phyloP scores from a whole-genome alignment of 2,113 vertebrate species.

The Campylomormyrus tamandua region DNA sequence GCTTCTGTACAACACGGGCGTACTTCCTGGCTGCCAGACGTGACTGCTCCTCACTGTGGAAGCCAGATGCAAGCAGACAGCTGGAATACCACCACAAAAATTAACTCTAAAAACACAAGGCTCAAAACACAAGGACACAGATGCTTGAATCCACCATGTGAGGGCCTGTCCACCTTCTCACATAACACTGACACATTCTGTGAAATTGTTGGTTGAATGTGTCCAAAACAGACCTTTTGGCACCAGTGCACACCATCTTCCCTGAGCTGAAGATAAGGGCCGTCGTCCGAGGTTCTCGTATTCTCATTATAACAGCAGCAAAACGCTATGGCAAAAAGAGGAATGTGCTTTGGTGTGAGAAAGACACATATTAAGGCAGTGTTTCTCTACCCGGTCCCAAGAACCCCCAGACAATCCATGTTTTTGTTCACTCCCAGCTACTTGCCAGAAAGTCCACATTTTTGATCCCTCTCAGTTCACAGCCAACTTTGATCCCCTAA shows the following conservation, averaged over 20 bases:
- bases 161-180: neutral
- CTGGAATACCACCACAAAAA: neutral
- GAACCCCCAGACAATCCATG: neutral
- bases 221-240: slow-evolving; percentile 75
- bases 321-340: slow-evolving; percentile 72
- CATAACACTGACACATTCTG: neutral
- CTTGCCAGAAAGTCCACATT: neutral
- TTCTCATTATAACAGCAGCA: slow-evolving; percentile 98
- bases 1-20: slow-evolving; percentile 93
- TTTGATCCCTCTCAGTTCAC: neutral
- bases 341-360: neutral
- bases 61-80: neutral
- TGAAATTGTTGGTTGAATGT: neutral
- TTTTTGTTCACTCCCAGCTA: neutral
- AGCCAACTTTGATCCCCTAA: neutral
- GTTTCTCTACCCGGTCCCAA: neutral
- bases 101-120: neutral
- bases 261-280: slow-evolving; percentile 98
- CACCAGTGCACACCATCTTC: slow-evolving; percentile 98
- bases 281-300: slow-evolving; percentile 95
- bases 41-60: slow-evolving; percentile 85
- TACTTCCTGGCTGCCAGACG: slow-evolving; percentile 93
- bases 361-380: neutral
- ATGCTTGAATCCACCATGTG: neutral
- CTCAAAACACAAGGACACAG: neutral